Evolutionary conservation across 1,140 invertebrate genomes (phyloP).

Genomic region (Theocolax elegans): DNA sequence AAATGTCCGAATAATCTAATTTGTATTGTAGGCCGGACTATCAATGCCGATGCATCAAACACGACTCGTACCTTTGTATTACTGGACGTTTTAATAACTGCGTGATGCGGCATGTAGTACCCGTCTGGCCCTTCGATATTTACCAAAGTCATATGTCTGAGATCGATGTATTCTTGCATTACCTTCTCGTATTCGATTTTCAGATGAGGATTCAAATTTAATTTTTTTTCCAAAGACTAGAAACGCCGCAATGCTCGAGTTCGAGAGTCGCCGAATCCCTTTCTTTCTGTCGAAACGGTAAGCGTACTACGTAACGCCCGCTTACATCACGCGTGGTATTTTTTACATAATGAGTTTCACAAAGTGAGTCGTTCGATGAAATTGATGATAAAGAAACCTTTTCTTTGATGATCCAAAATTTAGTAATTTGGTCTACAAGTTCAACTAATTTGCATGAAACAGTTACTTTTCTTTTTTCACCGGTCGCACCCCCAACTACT

Average conservation of each 20-base stretch:
- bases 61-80: neutral
- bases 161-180: neutral
- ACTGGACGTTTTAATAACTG: neutral
- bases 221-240: neutral
- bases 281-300: neutral
- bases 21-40: no score
- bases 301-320: neutral
- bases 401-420: neutral
- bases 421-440: neutral
- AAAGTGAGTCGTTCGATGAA: neutral
- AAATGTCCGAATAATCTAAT: no score
- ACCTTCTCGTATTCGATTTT: neutral
- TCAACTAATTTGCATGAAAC: neutral
- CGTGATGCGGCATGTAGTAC: constrained; percentile 5
- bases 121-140: neutral
- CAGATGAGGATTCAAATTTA: neutral
- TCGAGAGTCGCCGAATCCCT: neutral
- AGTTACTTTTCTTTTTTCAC: no score
- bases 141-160: neutral
- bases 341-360: neutral
- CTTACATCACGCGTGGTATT: neutral
- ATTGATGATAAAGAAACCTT: no score
- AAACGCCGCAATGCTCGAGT: neutral
- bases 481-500: neutral
- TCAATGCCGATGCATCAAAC: no score